Evolutionary conservation across 1,140 invertebrate genomes (phyloP), one percentile per base, ranked within the genome.

Genomic region (Brachionus koreanus): DNA sequence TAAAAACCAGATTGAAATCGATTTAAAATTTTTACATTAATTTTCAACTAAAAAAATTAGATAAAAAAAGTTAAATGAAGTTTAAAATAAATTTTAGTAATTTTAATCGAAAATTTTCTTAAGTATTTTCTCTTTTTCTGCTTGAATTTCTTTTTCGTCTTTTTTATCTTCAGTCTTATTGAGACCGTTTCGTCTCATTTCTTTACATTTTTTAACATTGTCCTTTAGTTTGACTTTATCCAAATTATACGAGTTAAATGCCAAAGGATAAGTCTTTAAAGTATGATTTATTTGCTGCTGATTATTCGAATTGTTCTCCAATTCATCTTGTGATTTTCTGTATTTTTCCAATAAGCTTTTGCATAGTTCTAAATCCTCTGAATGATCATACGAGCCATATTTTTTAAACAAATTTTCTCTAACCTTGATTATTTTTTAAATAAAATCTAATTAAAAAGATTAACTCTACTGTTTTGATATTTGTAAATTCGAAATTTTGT

Each of bases 401-500:
- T 79, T 79, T 39, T 13, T 12, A n/a, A 35, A 61, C 5, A 79
- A 29, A 37, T 79, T 19, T 16, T 79, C 76, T 79, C 76, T 79
- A 42, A 29, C 43, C 74, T 77, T 29, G 29, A 29, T 33, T 9
- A 33, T 1, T 35, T n/a, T n/a, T 37, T 37, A 19, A 12, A 19
- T 4, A 49, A 49, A 9, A 13, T 43, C 5, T 43, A 33, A 1
- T n/a, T n/a, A 0, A 52, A 13, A 43, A 37, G 3, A 25, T 9
- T 23, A 7, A 25, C 7, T 29, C 19, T 52, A 79, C 76, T 23
- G 29, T 57, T 65, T 79, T 79, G 3, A 57, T 63, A 9, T 12
- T 37, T 10, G 46, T 79, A 19, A 79, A 79, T 88, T 97, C 95
- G 87, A 95, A 98, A 84, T 95, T 94, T 86, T 95, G 93, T 37